These are phyloP conservation scores for Trachymyrmex cornetzi DNA, from an alignment of 1,140 invertebrate species.

Conservation along the genomic window DNA sequence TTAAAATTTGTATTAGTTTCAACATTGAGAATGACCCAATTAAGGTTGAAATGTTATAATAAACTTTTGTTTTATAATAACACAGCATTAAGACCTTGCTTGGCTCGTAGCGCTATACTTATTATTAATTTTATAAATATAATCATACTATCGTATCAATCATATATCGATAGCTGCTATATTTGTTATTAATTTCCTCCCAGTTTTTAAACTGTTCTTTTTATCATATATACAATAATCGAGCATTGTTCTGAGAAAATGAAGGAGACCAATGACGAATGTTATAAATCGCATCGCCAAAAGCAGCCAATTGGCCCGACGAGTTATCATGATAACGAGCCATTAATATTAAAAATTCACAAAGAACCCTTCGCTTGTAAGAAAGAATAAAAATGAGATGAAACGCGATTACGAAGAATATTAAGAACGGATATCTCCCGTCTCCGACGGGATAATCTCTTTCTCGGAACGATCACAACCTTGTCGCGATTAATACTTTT, in stretches of 20 bases:
- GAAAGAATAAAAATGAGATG: conserved; percentile 58
- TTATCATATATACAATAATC: not conserved
- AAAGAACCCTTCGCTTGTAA: conserved; percentile 26
- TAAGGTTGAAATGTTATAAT: too few species aligned
- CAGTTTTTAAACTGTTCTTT: not conserved
- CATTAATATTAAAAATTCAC: conserved; percentile 61
- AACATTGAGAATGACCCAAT: too few species aligned
- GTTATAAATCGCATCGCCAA: conserved; percentile 41
- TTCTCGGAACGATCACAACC: conserved; percentile 27
- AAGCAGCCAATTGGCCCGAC: conserved; percentile 11
- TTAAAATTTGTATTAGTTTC: too few species aligned
- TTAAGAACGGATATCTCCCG: conserved; percentile 53
- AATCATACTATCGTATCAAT: not conserved
- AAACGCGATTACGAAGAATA: conserved; percentile 61
- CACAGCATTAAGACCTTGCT: too few species aligned
- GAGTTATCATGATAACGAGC: conserved; percentile 55
- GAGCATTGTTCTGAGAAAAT: conserved; percentile 31
- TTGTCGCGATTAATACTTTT: conserved; percentile 56
- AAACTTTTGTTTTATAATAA: too few species aligned
- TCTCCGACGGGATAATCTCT: conserved; percentile 45
- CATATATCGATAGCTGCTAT: not conserved
- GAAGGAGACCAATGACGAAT: not conserved
- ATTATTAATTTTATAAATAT: too few species aligned
- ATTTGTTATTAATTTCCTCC: not conserved
- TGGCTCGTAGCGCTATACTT: too few species aligned